phyloP scores from a whole-genome alignment of 2,113 vertebrate species.

The Marmota monax region DNA sequence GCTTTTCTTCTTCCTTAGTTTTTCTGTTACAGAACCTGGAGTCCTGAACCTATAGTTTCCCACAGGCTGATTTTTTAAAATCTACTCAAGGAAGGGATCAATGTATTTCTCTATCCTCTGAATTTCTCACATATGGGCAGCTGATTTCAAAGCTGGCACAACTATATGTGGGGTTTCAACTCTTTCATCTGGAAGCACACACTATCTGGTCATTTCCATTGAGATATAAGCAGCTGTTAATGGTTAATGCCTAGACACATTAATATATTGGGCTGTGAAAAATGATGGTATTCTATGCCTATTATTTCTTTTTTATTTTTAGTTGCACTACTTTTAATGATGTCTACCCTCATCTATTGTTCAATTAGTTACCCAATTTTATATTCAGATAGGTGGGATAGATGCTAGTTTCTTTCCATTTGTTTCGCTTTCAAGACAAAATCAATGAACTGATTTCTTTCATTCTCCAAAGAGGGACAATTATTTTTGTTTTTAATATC shows the following conservation, averaged over 20 bases:
- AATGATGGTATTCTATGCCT: background rate
- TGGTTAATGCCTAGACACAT: background rate
- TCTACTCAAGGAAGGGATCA: background rate
- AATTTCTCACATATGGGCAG: background rate
- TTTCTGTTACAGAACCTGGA: background rate
- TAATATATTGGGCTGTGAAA: background rate
- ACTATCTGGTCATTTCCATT: background rate
- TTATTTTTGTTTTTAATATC: slow-evolving; percentile 19
- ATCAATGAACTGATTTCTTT: background rate
- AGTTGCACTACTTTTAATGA: background rate
- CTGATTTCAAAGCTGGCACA: background rate
- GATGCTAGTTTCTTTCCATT: slow-evolving; percentile 11
- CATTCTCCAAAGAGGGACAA: background rate
- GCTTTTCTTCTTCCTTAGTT: background rate
- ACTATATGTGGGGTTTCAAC: background rate
- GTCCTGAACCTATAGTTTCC: background rate
- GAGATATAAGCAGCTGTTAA: background rate
- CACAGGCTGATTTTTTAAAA: background rate
- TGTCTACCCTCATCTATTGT: background rate
- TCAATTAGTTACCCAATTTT: background rate
- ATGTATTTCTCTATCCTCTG: background rate
- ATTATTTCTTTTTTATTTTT: background rate
- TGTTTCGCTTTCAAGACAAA: slow-evolving; percentile 23
- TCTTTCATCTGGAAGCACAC: background rate
- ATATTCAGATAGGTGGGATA: background rate